Evolutionary conservation across 2,888 invertebrate species (phyloP), one percentile per base, ranked within the genome.

Genomic region (Nebria brevicollis): DNA sequence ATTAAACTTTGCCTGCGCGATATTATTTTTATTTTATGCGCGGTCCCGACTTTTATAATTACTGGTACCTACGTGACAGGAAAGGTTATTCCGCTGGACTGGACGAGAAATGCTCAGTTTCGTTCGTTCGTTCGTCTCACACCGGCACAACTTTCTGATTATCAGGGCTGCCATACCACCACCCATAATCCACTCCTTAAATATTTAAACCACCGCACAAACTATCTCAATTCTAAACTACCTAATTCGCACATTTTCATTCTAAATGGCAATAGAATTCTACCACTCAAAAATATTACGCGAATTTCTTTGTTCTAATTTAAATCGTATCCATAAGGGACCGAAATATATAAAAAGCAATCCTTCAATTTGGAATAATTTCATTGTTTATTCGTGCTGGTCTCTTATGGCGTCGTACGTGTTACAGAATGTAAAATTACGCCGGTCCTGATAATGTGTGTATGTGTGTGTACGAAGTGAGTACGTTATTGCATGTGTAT

Each of bases 1-100:
- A 81, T 81, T 81, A 81, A 81, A 81, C 73, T 81, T 81, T 75
- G 80, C 80, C 75, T 80, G 75, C 81, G 81, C 81, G 66, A 81
- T 81, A 81, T 73, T 73, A 73, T 81, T 81, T 81, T 81, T 81
- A 81, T 81, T 81, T 81, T 81, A 81, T 77, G 81, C 68, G 75
- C 80, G 54, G 54, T 75, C 66, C 66, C 66, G 66, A 73, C 72
- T 81, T 81, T 81, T 81, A 77, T 81, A 81, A 81, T 81, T 81
- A 81, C 72, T 72, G 66, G 77, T 81, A 81, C 34, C 34, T 34
- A 34, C 81, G 81, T 81, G 81, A 81, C 65, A 72, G 66, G 80
- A 80, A 80, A 80, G 41, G 66, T 76, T 76, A 76, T 76, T 76
- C 66, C 34, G 66, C n/a, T 26, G 76, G 42, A 66, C 66, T 26